Evolutionary conservation across 2,797 vertebrate genomes (phyloP), one percentile per base, ranked within the genome.

Genomic region (Sebastes nivosus): DNA sequence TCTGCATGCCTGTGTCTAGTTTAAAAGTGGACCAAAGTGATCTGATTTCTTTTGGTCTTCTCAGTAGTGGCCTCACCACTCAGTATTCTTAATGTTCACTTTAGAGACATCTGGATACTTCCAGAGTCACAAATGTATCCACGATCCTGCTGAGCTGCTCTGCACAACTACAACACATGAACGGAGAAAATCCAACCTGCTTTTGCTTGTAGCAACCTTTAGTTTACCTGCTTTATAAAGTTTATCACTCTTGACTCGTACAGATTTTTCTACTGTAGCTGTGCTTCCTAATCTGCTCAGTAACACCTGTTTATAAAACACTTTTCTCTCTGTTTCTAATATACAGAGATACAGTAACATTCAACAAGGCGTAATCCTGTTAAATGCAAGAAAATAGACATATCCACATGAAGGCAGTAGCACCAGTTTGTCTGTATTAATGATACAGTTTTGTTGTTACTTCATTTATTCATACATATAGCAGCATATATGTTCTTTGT

Each of bases 21-120:
- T 72, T 72, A 34, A 76, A 85, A 71, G 67, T 67, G 76, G 83
- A 68, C 73, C 76, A 63, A 69, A 32, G 65, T 29, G 42, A 71
- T 70, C 36, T 16, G 25, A 67, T 69, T 75, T 75, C 22, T 65
- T 77, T 60, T 11, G 11, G 25, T 70, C 11, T 11, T 32, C 65
- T 67, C 30, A 59, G 58, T 32, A 38, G 38, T 27, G 25, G 34
- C 55, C 36, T 77, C 68, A 9, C 50, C n/a, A 67, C 67, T 63
- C 29, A 50, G 54, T 75, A 50, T 67, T 83, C 11, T n/a, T 68
- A 3, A 18, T 52, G 30, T 7, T 42, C 9, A 61, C 20, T 27
- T 58, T 22, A n/a, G 10, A 42, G 55, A 54, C 46, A 46, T 66
- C 67, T 63, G 64, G 27, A 74, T 27, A 27, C 63, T 80, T 82